A percentile compares a stretch with the other conserved stretches of the same genome.
Conservation (phyloP, 1,140 invertebrate genomes). For the Lordiphosa clarofinis region DNA sequence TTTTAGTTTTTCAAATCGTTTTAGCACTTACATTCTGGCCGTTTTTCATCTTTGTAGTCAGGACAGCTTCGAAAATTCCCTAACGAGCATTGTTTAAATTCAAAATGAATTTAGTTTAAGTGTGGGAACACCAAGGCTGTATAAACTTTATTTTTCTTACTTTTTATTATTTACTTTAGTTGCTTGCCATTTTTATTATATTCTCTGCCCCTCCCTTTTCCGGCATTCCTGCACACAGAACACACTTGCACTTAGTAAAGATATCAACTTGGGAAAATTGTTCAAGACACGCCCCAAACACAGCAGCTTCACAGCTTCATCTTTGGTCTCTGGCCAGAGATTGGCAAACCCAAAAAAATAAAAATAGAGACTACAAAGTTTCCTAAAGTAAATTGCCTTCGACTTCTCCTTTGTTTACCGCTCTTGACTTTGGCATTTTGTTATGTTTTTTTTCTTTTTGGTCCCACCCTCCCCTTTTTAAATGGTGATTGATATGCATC, state of each 20-base stretch:
- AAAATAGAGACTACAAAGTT: background rate
- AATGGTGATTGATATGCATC: slow-evolving; percentile 32
- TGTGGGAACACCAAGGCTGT: no score
- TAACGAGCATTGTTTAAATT: no score
- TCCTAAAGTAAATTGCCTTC: background rate
- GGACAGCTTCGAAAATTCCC: no score
- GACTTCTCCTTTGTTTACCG: slow-evolving; percentile 1
- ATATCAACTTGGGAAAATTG: slow-evolving; percentile 54
- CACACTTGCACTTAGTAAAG: slow-evolving; percentile 30
- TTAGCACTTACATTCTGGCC: no score
- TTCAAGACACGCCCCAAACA: slow-evolving; percentile 38
- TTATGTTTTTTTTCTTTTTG: background rate
- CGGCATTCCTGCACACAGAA: slow-evolving; percentile 27
- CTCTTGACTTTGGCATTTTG: slow-evolving; percentile 31
- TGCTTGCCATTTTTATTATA: no score
- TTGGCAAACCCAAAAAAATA: slow-evolving; percentile 4
- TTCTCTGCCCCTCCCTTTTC: slow-evolving; percentile 5
- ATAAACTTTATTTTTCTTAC: no score
- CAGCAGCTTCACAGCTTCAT: slow-evolving; percentile 31
- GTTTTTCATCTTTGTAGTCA: no score
- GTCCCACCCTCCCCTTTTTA: background rate
- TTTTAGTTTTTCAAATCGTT: no score
- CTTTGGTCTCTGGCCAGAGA: slow-evolving; percentile 2
- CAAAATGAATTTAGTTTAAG: no score
- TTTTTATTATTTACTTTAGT: no score